phyloP scores from a whole-genome alignment of 2,888 invertebrate genomes.

The Drosophila austrosaltans region DNA sequence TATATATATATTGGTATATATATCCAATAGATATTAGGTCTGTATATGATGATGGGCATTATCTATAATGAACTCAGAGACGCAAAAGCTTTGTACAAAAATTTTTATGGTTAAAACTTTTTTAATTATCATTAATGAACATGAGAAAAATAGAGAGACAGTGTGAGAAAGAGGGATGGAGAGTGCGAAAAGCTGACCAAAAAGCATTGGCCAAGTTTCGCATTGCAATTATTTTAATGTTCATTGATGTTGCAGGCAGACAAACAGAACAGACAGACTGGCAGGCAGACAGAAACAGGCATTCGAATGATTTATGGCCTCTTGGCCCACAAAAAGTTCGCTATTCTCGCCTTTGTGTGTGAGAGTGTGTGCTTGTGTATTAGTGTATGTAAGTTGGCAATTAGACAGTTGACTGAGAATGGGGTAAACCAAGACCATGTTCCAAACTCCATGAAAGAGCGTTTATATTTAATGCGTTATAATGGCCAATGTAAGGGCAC shows the following conservation, averaged over 20 bases:
- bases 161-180: background rate
- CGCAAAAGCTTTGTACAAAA: slow-evolving; percentile 28
- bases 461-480: slow-evolving; percentile 68
- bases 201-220: slow-evolving; percentile 57
- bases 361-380: slow-evolving; percentile 20
- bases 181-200: slow-evolving; percentile 40
- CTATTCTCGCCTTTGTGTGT: slow-evolving; percentile 3
- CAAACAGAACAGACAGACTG: background rate
- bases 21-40: background rate
- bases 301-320: slow-evolving; percentile 68
- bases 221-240: slow-evolving; percentile 74
- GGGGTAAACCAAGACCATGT: background rate
- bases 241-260: slow-evolving; percentile 71
- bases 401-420: slow-evolving; percentile 48
- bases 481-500: slow-evolving; percentile 51
- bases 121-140: slow-evolving; percentile 76
- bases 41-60: slow-evolving; percentile 13
- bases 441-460: slow-evolving; percentile 60
- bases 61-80: slow-evolving; percentile 17
- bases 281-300: slow-evolving; percentile 40
- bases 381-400: slow-evolving; percentile 63
- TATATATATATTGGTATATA: background rate
- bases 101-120: slow-evolving; percentile 60
- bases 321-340: slow-evolving; percentile 31
- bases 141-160: slow-evolving; percentile 37